Percentiles rank a stretch among this genome's conserved stretches.
phyloP scores from a whole-genome alignment of 2,797 vertebrate species.

The Yasuhikotakia modesta region DNA sequence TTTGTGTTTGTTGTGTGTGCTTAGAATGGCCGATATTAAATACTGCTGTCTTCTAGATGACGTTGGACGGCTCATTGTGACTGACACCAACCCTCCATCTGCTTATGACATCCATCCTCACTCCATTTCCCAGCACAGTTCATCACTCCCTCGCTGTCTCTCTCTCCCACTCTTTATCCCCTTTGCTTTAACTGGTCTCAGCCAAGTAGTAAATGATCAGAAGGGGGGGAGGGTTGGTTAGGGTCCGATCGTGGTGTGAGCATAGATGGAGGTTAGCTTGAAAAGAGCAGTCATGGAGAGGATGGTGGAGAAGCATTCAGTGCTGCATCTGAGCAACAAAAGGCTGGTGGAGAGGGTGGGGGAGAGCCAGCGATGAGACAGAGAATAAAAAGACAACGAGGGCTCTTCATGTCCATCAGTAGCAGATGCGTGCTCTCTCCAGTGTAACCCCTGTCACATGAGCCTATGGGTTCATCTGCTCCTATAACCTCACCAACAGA shows the following conservation, averaged over 20 bases:
- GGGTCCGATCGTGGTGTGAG: not conserved
- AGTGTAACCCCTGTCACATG: slow-evolving; percentile 46
- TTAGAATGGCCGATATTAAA: slow-evolving; percentile 56
- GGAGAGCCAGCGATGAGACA: slow-evolving; percentile 54
- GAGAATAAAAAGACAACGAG: slow-evolving; percentile 70
- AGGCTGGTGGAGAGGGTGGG: slow-evolving; percentile 37
- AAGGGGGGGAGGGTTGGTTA: not conserved
- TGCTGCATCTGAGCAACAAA: slow-evolving; percentile 59
- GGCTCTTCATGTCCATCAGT: slow-evolving; percentile 74
- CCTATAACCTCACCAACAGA: slow-evolving; percentile 24
- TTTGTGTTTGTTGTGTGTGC: slow-evolving; percentile 15
- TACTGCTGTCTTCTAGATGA: slow-evolving; percentile 55
- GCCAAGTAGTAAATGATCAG: slow-evolving; percentile 49
- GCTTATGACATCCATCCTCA: slow-evolving; percentile 64
- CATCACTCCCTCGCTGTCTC: not conserved
- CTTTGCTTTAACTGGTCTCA: slow-evolving; percentile 23
- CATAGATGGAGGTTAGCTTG: slow-evolving; percentile 35
- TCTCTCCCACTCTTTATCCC: not conserved
- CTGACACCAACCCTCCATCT: slow-evolving; percentile 70
- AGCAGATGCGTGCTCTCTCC: slow-evolving; percentile 64
- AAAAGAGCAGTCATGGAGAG: slow-evolving; percentile 55
- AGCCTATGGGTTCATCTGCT: slow-evolving; percentile 45
- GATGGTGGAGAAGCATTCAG: slow-evolving; percentile 59
- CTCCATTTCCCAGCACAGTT: slow-evolving; percentile 31
- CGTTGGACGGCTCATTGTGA: slow-evolving; percentile 65